A percentile compares a stretch with the other conserved stretches of the same genome.
These are phyloP conservation scores for Ganaspis brasiliensis DNA, from an alignment of 2,888 invertebrate genomes.

Conservation along the genomic window DNA sequence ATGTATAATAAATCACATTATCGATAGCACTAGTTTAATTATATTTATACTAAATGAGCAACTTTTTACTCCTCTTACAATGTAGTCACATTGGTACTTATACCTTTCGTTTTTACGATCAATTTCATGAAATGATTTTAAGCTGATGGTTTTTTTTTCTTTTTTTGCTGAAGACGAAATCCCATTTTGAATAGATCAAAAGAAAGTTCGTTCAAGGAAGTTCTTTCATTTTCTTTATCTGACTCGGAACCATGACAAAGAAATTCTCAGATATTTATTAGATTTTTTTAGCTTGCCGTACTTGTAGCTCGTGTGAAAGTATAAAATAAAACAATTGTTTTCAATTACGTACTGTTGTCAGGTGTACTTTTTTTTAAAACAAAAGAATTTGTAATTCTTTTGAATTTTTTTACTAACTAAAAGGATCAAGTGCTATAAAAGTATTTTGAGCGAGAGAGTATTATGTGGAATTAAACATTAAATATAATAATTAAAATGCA, in stretches of 20 bases:
- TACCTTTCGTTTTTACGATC: background rate
- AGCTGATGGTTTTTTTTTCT: too few species aligned
- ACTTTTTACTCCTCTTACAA: conserved; percentile 7
- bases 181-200: conserved; percentile 16
- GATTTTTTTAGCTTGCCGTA: background rate
- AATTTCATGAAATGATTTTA: background rate
- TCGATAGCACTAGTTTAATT: conserved; percentile 19
- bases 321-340: background rate
- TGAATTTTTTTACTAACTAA: too few species aligned
- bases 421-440: too few species aligned
- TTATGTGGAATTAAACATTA: background rate
- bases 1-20: conserved; percentile 41
- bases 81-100: conserved; percentile 24
- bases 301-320: conserved; percentile 1
- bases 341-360: too few species aligned
- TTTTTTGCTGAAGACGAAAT: background rate
- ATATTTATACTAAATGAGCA: conserved; percentile 44
- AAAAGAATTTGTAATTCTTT: too few species aligned
- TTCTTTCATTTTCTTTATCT: background rate
- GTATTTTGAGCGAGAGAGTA: too few species aligned
- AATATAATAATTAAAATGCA: background rate
- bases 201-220: conserved; percentile 8
- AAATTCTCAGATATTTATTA: conserved; percentile 25
- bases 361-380: too few species aligned
- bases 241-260: conserved; percentile 18